Conservation (phyloP, 2,888 invertebrate genomes). For the Pterobdella sp. region DNA sequence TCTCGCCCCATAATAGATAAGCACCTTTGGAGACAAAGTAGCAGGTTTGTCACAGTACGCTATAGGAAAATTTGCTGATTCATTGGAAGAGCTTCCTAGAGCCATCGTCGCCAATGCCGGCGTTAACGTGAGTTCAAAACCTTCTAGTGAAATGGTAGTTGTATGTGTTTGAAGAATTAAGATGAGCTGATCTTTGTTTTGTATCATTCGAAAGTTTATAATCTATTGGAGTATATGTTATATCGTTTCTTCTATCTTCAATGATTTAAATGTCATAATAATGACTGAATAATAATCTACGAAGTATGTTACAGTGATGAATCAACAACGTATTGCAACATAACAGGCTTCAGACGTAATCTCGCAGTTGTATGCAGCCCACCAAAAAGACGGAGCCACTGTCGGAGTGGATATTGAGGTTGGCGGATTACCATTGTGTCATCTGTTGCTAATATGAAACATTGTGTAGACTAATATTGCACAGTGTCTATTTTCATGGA, state of each 20-base stretch:
- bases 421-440: slow-evolving; percentile 30
- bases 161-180: background rate
- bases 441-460: too few species aligned
- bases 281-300: too few species aligned
- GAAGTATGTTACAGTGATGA: too few species aligned
- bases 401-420: slow-evolving; percentile 80
- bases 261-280: too few species aligned
- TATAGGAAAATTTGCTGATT: slow-evolving; percentile 75
- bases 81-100: slow-evolving; percentile 82
- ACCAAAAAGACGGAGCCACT: slow-evolving; percentile 74
- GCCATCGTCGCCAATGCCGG: slow-evolving; percentile 91
- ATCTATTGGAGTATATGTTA: too few species aligned
- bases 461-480: too few species aligned
- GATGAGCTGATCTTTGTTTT: background rate
- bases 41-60: slow-evolving; percentile 95
- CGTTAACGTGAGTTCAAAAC: slow-evolving; percentile 57
- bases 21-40: slow-evolving; percentile 55
- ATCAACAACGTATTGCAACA: too few species aligned
- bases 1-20: background rate
- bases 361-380: slow-evolving; percentile 83
- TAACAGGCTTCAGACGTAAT: slow-evolving; percentile 64
- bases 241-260: too few species aligned
- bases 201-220: background rate
- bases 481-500: too few species aligned
- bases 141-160: background rate